Evolutionary conservation across 2,113 vertebrate genomes (phyloP).

Genomic region (Dendrocopos noguchii): DNA sequence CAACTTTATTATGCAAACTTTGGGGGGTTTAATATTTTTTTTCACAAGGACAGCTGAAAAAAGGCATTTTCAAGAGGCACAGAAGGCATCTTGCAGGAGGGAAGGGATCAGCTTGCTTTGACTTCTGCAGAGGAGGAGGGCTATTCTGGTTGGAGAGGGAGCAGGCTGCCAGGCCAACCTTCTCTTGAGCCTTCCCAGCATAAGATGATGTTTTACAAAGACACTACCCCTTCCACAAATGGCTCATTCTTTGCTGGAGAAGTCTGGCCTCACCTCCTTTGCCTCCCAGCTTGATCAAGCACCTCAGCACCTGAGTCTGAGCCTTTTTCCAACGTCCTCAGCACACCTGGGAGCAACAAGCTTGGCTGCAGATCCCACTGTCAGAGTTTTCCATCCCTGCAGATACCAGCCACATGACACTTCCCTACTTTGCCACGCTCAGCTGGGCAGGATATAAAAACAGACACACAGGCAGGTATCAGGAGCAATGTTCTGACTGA

Average conservation of each 20-base stretch:
- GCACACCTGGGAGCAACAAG: background rate
- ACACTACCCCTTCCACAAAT: background rate
- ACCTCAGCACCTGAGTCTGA: background rate
- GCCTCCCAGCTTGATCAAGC: background rate
- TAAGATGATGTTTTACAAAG: background rate
- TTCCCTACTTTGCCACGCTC: background rate
- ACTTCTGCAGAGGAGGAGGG: background rate
- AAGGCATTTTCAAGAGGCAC: slow-evolving; percentile 15
- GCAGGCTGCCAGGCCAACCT: background rate
- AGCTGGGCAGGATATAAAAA: slow-evolving; percentile 26
- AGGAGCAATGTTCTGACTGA: background rate
- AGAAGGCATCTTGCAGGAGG: background rate
- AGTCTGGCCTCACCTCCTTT: slow-evolving; percentile 11
- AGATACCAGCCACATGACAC: background rate
- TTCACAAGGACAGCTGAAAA: slow-evolving; percentile 1
- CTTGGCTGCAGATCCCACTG: background rate
- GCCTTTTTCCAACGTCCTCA: background rate
- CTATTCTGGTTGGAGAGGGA: background rate
- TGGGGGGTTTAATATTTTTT: background rate
- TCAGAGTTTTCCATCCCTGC: background rate
- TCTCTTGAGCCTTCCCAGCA: slow-evolving; percentile 22
- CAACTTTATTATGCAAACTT: slow-evolving; percentile 45
- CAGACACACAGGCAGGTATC: slow-evolving; percentile 27
- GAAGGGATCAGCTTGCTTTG: background rate
- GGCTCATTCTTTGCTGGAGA: background rate